Evolutionary conservation across 2,113 vertebrate species (phyloP).

Genomic region (Cisticola juncidis): DNA sequence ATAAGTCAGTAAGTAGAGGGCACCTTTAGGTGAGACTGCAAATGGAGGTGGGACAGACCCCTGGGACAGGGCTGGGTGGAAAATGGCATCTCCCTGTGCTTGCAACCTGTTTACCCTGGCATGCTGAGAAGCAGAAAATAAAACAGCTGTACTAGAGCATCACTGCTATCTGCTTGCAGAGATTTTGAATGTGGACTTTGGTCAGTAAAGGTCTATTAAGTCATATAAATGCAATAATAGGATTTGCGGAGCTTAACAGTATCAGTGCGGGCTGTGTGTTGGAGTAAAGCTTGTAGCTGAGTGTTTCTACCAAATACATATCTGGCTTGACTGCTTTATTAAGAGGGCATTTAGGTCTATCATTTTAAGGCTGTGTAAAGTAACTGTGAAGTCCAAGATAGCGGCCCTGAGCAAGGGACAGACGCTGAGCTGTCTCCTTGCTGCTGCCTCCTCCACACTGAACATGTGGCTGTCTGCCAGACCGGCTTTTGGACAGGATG

Average conservation of each 20-base stretch:
- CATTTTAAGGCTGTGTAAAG: conserved; percentile 13
- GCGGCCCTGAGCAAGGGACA: rapidly evolving
- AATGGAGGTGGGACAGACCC: background rate
- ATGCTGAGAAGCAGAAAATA: background rate
- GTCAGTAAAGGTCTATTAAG: conserved; percentile 36
- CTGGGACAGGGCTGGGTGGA: rapidly evolving
- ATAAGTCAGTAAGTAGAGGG: background rate
- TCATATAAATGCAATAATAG: background rate
- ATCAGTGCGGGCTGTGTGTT: background rate
- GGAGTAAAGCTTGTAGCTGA: background rate
- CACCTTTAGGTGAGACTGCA: background rate
- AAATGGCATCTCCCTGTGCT: background rate
- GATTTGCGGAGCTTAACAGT: conserved; percentile 12
- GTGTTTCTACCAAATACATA: background rate
- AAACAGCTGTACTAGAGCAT: background rate
- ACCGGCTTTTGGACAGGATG: background rate
- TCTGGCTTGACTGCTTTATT: conserved; percentile 6
- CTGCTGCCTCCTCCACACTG: background rate
- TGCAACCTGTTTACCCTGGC: background rate
- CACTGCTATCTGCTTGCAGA: background rate
- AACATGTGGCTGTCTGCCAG: rapidly evolving
- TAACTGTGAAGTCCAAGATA: conserved; percentile 51
- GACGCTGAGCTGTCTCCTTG: background rate
- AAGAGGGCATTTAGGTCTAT: background rate
- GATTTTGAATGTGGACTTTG: background rate